These are phyloP conservation scores for Oreohelix idahoensis DNA, from an alignment of 1,140 invertebrate genomes.

Conservation along the genomic window DNA sequence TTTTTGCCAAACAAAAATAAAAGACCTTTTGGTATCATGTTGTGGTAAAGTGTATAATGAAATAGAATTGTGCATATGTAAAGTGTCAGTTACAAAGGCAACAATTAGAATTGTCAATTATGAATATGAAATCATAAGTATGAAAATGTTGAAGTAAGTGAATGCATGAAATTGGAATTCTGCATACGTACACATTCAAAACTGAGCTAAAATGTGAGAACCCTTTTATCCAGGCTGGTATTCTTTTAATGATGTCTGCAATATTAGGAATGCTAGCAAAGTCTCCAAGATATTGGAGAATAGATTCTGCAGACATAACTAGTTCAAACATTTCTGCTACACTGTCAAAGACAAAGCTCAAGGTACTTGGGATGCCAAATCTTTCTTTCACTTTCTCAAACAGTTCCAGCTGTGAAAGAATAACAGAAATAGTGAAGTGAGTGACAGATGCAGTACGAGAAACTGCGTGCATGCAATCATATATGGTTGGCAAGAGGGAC, in stretches of 20 bases:
- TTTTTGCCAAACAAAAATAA: too few species aligned
- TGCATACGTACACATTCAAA: constrained; percentile 31
- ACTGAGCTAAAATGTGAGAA: not conserved
- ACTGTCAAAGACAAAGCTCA: constrained; percentile 12
- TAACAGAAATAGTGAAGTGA: not conserved
- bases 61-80: too few species aligned
- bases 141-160: not conserved
- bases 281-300: constrained; percentile 44
- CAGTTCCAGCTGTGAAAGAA: constrained; percentile 18
- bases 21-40: too few species aligned
- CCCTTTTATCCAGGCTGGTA: constrained; percentile 43
- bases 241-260: constrained; percentile 39
- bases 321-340: constrained; percentile 38
- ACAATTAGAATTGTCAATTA: too few species aligned
- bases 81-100: not conserved
- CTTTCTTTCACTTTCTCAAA: constrained; percentile 43
- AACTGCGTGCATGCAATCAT: too few species aligned
- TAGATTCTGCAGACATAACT: constrained; percentile 28
- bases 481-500: too few species aligned
- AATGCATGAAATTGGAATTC: not conserved
- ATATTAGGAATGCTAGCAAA: constrained; percentile 45
- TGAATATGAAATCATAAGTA: not conserved
- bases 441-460: too few species aligned
- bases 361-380: not conserved
- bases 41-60: too few species aligned